phyloP scores from a whole-genome alignment of 2,888 invertebrate species.

The Metopia argyrocephala region DNA sequence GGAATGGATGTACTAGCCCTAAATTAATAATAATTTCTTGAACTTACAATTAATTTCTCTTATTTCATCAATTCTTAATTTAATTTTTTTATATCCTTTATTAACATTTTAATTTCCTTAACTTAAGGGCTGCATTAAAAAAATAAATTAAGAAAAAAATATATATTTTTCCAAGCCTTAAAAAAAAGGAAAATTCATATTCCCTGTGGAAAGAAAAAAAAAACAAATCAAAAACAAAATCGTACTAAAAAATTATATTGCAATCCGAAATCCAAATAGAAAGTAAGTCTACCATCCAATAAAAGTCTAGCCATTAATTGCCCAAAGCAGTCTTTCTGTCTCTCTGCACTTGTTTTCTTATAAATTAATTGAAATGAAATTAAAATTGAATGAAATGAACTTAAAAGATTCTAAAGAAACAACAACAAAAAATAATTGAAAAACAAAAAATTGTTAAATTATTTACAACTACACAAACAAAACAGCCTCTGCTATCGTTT shows the following conservation, averaged over 20 bases:
- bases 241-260: not conserved
- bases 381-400: not conserved
- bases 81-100: too few relatives aligned
- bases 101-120: too few relatives aligned
- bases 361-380: slow-evolving; percentile 10
- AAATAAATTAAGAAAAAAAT: too few relatives aligned
- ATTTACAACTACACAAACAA: not conserved
- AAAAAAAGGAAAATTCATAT: not conserved
- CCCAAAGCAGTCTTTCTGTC: slow-evolving; percentile 1
- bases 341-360: slow-evolving; percentile 8
- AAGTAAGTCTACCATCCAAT: not conserved
- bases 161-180: too few relatives aligned
- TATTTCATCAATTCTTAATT: too few relatives aligned
- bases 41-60: too few relatives aligned
- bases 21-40: too few relatives aligned
- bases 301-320: slow-evolving; percentile 32
- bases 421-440: not conserved
- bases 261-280: not conserved
- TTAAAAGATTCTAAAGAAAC: not conserved
- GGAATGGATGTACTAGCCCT: too few relatives aligned
- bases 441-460: not conserved
- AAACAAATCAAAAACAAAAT: not conserved
- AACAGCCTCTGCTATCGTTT: too few relatives aligned
- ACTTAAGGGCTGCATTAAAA: too few relatives aligned
- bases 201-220: not conserved